These are phyloP conservation scores for Stictocephala bisonia DNA, from an alignment of 2,888 invertebrate species.

Conservation along the genomic window DNA sequence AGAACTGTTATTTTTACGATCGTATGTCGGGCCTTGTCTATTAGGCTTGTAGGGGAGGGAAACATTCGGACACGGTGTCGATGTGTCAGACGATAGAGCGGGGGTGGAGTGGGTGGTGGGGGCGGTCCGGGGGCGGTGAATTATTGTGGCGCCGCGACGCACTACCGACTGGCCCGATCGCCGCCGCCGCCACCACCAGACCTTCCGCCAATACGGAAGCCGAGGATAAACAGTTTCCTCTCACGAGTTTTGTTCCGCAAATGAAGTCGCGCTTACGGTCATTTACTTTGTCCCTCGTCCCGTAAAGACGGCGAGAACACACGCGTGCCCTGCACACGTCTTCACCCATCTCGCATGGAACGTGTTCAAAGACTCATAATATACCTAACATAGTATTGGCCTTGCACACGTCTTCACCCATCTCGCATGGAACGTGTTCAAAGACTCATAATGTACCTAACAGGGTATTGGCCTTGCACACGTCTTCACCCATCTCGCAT, in stretches of 20 bases:
- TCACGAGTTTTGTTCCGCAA: conserved; percentile 34
- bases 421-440: no score
- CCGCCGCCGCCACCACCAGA: conserved; percentile 8
- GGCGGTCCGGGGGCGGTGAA: conserved; percentile 12
- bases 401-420: no score
- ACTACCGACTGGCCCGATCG: background rate
- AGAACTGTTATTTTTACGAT: conserved; percentile 9
- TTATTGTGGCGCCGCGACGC: background rate
- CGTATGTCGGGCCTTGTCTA: conserved; percentile 26
- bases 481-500: no score
- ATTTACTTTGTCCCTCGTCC: conserved; percentile 35
- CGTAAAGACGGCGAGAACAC: no score
- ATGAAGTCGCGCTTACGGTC: conserved; percentile 25
- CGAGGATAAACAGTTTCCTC: conserved; percentile 24
- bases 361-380: no score
- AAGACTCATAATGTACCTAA: no score
- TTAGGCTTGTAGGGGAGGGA: conserved; percentile 30
- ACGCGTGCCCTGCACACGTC: no score
- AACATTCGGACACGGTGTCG: background rate
- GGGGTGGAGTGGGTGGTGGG: background rate
- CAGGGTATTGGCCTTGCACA: no score
- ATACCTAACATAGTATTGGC: no score
- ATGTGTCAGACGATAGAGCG: no score
- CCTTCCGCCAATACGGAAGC: no score
- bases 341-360: no score